Evolutionary conservation across 1,140 invertebrate species (phyloP).

Genomic region (Antheraea pernyi): DNA sequence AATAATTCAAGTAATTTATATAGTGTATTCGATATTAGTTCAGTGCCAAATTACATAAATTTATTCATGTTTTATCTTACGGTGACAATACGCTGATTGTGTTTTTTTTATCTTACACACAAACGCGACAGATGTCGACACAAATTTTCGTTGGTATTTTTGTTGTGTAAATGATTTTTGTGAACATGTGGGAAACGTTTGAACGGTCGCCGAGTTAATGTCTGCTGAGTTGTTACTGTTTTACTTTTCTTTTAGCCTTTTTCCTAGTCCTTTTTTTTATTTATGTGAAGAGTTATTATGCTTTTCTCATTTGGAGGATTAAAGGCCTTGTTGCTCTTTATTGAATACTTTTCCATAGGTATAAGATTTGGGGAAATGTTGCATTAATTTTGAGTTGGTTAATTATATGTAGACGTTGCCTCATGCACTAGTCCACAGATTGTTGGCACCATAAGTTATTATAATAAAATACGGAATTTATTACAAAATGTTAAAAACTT

Average conservation of each 20-base stretch:
- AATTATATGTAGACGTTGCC: too few relatives aligned
- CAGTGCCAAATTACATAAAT: slow-evolving; percentile 10
- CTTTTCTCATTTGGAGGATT: too few relatives aligned
- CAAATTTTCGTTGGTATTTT: neutral
- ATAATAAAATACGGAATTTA: too few relatives aligned
- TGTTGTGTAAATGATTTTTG: neutral
- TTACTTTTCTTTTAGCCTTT: neutral
- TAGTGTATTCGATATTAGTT: slow-evolving; percentile 7
- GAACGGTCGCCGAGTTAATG: neutral
- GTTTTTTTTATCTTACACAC: neutral
- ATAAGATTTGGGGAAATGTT: too few relatives aligned
- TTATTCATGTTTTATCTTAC: neutral
- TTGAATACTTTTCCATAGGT: too few relatives aligned
- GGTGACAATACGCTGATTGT: slow-evolving; percentile 12
- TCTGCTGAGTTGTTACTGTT: neutral
- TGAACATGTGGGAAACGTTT: neutral
- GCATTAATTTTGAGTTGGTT: too few relatives aligned
- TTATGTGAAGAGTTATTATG: too few relatives aligned
- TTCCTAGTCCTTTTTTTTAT: too few relatives aligned
- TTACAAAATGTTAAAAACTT: too few relatives aligned
- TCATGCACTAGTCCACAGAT: too few relatives aligned
- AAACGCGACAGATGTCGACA: neutral
- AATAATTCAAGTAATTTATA: slow-evolving; percentile 10
- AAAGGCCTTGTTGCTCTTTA: too few relatives aligned
- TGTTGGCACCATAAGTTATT: too few relatives aligned